Conservation (phyloP, 37 sponge, comb jelly and placozoan genomes). For the Haliclona indistincta region DNA sequence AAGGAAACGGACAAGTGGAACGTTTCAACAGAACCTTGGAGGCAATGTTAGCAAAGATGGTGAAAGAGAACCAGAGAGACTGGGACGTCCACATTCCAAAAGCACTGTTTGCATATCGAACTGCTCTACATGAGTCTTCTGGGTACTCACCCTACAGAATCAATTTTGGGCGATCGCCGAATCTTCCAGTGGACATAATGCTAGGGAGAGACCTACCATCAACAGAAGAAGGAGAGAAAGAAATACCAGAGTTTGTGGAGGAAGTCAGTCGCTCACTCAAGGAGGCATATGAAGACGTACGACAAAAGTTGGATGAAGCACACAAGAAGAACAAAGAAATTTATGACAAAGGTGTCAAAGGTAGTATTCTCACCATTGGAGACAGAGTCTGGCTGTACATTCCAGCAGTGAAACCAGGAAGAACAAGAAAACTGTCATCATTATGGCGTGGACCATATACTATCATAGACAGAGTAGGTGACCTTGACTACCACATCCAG, state of each 20-base stretch:
- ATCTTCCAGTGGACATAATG: conserved; percentile 39
- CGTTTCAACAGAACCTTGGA: conserved; percentile 46
- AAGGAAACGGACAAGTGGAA: conserved; percentile 53
- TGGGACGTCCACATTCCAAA: conserved; percentile 41
- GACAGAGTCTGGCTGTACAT: conserved; percentile 44
- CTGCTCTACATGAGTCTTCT: conserved; percentile 39
- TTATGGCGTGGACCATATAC: conserved; percentile 52
- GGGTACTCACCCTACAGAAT: conserved; percentile 25
- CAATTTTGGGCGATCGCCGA: conserved; percentile 32
- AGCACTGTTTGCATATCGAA: conserved; percentile 31
- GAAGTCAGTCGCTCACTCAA: conserved; percentile 11
- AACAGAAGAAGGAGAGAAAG: neutral
- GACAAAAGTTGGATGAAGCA: neutral
- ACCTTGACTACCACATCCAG: conserved; percentile 13
- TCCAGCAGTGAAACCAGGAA: conserved; percentile 38
- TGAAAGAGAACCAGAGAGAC: conserved; percentile 41
- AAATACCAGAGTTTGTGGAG: conserved; percentile 31
- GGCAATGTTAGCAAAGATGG: conserved; percentile 47
- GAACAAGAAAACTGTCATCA: conserved; percentile 29
- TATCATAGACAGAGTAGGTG: conserved; percentile 4
- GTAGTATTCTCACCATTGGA: conserved; percentile 22
- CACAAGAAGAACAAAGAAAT: neutral
- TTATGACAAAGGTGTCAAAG: conserved; percentile 15
- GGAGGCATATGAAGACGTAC: conserved; percentile 1
- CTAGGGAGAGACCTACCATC: too few relatives aligned